Evolutionary conservation across 2,797 vertebrate genomes (phyloP), one percentile per base, ranked within the genome.

Genomic region (Galago senegalensis): DNA sequence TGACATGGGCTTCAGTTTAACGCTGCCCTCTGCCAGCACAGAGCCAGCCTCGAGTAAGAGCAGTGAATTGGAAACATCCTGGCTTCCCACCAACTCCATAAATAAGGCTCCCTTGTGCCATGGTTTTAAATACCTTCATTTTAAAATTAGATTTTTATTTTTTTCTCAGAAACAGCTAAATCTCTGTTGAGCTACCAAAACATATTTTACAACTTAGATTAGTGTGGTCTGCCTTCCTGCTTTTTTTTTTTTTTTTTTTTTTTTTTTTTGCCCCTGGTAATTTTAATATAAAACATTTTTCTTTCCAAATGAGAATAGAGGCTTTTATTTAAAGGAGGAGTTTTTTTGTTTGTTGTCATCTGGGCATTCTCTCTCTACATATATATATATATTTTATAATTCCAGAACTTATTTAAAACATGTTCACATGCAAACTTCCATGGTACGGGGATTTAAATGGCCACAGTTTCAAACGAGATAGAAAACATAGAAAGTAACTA

Each of bases 111-210:
- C 23, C 27, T 69, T 77, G 58, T 4, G 21, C 65, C 25, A n/a
- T 46, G 94, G 46, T 98, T 97, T 96, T 92, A 96, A 98, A 98
- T 80, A 90, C 21, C 17, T 97, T 97, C 46, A 87, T 97, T 98
- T 97, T 92, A 77, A 97, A 97, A 98, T 93, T 89, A 93, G 73
- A 93, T 97, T 97, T 97, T 97, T 56, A 96, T 96, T 97, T 97
- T 98, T 77, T 27, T 11, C 53, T 97, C 88, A 92, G 82, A 96
- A 98, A 96, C 73, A 98, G 91, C 65, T 73, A 97, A 95, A 95
- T 79, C 60, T 96, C 93, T 97, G 34, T 92, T 93, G 60, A 98
- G 87, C 25, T 94, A 98, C 94, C 61, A 92, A n/a, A 25, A 96
- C 87, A 80, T 85, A 92, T 94, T 98, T 98, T 90, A 75, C 84